A percentile compares a stretch with the other conserved stretches of the same genome.
These are phyloP conservation scores for Rousettus madagascariensis DNA, from an alignment of 2,797 vertebrate species.

Conservation along the genomic window DNA sequence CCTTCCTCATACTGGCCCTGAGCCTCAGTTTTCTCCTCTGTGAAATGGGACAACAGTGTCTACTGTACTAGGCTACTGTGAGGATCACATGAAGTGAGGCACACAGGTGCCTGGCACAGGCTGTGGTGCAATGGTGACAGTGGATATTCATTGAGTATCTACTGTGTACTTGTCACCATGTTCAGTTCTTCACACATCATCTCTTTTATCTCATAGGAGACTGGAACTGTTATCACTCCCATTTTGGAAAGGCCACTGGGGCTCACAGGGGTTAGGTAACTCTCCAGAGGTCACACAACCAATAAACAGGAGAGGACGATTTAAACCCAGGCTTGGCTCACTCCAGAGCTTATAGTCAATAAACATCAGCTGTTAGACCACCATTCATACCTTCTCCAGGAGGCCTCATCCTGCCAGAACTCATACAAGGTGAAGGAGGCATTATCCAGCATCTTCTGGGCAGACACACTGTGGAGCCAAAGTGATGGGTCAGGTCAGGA, in stretches of 20 bases:
- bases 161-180: background rate
- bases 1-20: background rate
- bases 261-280: background rate
- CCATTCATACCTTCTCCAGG: constrained; percentile 85
- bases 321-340: background rate
- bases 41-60: background rate
- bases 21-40: background rate
- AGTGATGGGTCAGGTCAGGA: constrained; percentile 20
- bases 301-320: background rate
- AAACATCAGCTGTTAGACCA: too few species aligned
- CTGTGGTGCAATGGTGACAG: background rate
- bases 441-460: constrained; percentile 89
- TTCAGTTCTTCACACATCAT: background rate
- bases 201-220: background rate
- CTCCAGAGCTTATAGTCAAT: background rate
- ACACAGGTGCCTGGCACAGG: background rate
- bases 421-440: constrained; percentile 85
- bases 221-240: background rate
- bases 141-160: background rate
- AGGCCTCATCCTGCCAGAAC: constrained; percentile 86
- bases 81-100: background rate
- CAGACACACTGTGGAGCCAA: constrained; percentile 89
- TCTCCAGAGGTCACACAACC: background rate
- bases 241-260: background rate
- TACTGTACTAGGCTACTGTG: background rate